Evolutionary conservation across 2,113 vertebrate species (phyloP), one percentile per base, ranked within the genome.

Genomic region (Rattus rattus): DNA sequence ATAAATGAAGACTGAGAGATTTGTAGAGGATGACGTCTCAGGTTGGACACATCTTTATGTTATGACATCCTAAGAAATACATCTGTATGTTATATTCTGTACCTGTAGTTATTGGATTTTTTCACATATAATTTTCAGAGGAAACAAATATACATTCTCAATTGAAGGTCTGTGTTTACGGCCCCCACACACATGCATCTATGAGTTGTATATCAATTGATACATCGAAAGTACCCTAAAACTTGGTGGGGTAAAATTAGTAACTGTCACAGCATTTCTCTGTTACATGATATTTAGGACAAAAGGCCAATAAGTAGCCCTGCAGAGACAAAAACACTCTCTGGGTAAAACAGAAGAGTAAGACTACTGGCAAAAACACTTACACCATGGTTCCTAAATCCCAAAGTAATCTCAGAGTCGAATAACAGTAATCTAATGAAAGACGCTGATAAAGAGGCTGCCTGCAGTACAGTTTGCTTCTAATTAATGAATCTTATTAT

Each of bases 111-210:
- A 94, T 24, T 67, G 89, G 13, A 90, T 17, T 96, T 49, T 86
- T 90, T 97, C 86, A 93, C 96, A 92, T 92, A 92, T 28, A 36
- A 95, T 89, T 97, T 43, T 96, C 63, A 88, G 3, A 83, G 54
- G 81, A 94, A 77, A 84, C 36, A 96, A 95, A 97, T n/a, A 95
- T 85, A 56, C n/a, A 75, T 88, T 90, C 90, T 20, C 92, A 95
- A 70, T 30, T 80, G 28, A 94, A 95, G 79, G 9, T 88, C 80
- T 17, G 30, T 47, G 20, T 19, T 92, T 72, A 75, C 5, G 76
- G 75, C 3, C 75, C 26, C 26, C 13, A 47, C 56, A 59, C n/a
- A 90, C 56, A 39, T 87, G 13, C 86, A 73, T 83, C 2, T 89
- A 77, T 52, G 11, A 1, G 54, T 59, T 77, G 16, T 92, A 72